Conservation (phyloP, 2,888 invertebrate species). For the Meiosimyza decipiens region DNA sequence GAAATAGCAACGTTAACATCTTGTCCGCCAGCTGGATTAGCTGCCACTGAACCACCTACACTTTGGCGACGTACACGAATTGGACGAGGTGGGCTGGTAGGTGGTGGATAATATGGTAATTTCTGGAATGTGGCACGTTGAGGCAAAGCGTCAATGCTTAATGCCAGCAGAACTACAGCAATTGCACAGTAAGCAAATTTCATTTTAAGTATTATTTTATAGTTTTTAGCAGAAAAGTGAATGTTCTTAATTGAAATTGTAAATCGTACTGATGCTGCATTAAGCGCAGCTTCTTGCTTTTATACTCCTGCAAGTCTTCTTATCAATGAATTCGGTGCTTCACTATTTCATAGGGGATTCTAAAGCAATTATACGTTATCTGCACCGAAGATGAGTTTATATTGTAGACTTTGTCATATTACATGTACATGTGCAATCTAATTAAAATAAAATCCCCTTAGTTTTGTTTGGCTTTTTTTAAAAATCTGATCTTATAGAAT, state of each 20-base stretch:
- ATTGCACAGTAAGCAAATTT: constrained; percentile 32
- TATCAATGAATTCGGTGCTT: constrained; percentile 21
- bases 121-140: constrained; percentile 29
- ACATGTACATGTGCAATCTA: too few relatives aligned
- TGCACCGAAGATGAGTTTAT: too few relatives aligned
- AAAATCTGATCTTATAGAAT: too few relatives aligned
- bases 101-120: constrained; percentile 46
- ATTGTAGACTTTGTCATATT: too few relatives aligned
- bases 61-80: constrained; percentile 51
- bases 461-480: too few relatives aligned
- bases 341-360: constrained; percentile 11
- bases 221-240: background rate
- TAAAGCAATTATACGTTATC: too few relatives aligned
- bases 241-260: background rate
- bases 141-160: constrained; percentile 34
- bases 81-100: constrained; percentile 33
- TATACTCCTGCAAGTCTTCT: constrained; percentile 29
- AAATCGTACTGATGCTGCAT: constrained; percentile 16
- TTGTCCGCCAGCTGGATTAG: constrained; percentile 55
- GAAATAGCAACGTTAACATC: constrained; percentile 53
- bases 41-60: constrained; percentile 52
- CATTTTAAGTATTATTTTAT: constrained; percentile 31
- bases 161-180: constrained; percentile 26
- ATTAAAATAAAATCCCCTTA: too few relatives aligned
- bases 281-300: background rate